Conservation (phyloP, 2,888 invertebrate species). For the Morpho helenor region DNA sequence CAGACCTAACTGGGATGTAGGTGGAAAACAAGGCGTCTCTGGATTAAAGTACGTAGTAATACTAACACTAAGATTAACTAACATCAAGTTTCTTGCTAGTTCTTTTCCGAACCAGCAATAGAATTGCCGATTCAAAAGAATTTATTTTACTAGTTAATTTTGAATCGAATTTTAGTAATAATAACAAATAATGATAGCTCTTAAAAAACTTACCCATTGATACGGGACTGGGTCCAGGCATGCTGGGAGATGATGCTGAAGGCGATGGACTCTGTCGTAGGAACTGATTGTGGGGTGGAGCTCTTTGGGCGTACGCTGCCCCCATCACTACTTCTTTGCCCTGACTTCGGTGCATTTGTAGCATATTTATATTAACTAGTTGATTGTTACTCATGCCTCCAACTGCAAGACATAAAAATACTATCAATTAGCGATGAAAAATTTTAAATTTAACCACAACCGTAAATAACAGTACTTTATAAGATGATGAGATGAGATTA, state of each 20-base stretch:
- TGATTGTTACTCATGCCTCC: conserved; percentile 65
- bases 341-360: conserved; percentile 63
- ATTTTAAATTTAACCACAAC: no score
- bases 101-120: no score
- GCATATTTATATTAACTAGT: conserved; percentile 63
- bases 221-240: conserved; percentile 77
- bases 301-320: conserved; percentile 74
- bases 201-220: conserved; percentile 52
- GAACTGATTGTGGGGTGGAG: conserved; percentile 86
- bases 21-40: no score
- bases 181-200: no score
- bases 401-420: conserved; percentile 28
- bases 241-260: conserved; percentile 84
- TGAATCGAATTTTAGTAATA: no score
- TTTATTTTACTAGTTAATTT: no score
- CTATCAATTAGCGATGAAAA: not conserved
- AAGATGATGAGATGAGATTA: not conserved
- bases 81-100: no score
- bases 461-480: no score
- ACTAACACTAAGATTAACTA: no score
- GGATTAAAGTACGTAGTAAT: no score
- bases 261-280: conserved; percentile 89
- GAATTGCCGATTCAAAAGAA: no score
- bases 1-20: no score
- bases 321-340: conserved; percentile 63